phyloP scores from a whole-genome alignment of 2,797 vertebrate species.

The Myotis vivesi region DNA sequence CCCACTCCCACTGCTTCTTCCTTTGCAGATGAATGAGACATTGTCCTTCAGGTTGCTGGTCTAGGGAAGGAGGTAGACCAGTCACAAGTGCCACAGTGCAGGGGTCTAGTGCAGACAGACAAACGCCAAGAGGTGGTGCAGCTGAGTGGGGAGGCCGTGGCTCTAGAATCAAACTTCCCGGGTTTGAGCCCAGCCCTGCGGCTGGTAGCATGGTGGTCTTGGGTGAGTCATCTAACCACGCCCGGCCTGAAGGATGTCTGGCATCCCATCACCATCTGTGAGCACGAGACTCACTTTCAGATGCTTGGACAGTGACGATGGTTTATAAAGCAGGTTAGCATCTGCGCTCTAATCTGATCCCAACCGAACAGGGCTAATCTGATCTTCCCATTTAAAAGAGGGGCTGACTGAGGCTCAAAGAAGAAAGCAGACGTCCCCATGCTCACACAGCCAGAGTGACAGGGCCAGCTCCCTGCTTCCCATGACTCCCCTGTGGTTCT shows the following conservation, averaged over 20 bases:
- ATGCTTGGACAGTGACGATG: background rate
- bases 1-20: background rate
- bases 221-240: background rate
- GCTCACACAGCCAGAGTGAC: no score
- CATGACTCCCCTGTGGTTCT: background rate
- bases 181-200: background rate
- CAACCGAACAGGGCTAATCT: background rate
- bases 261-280: background rate
- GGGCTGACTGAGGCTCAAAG: background rate
- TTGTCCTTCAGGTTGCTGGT: background rate
- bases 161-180: background rate
- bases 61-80: background rate
- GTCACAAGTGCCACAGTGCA: background rate
- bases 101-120: background rate
- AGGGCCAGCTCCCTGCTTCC: background rate
- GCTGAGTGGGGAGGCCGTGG: rapidly evolving
- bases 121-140: rapidly evolving
- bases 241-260: background rate
- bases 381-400: background rate
- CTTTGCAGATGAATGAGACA: background rate
- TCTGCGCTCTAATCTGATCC: background rate
- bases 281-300: background rate
- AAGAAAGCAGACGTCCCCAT: background rate
- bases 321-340: background rate
- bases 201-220: background rate